These are phyloP conservation scores for Cephus cinctus DNA, from an alignment of 1,140 invertebrate species.

Conservation along the genomic window DNA sequence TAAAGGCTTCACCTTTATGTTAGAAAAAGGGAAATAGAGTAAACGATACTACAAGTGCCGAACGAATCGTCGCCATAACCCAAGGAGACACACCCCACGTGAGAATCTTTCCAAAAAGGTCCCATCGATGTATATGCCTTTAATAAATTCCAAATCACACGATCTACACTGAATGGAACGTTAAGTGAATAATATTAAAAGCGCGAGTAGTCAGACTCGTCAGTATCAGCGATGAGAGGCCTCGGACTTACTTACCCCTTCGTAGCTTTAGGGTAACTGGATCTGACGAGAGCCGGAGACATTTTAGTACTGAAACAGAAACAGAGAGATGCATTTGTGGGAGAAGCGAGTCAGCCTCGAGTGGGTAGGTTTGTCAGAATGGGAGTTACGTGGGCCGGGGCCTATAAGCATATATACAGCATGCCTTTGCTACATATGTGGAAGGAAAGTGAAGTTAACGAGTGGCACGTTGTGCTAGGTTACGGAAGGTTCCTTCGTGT, in stretches of 20 bases:
- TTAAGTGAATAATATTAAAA: too few species aligned
- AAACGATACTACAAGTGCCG: background rate
- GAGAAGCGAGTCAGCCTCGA: background rate
- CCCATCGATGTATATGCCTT: background rate
- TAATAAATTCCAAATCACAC: too few species aligned
- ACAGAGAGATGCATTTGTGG: constrained; percentile 16
- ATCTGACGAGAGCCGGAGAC: constrained; percentile 82
- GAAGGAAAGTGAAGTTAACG: background rate
- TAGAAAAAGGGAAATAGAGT: constrained; percentile 1
- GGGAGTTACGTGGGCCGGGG: background rate
- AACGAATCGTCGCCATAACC: background rate
- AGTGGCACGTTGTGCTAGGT: background rate
- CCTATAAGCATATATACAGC: background rate
- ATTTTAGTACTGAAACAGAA: constrained; percentile 84
- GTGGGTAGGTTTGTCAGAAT: background rate
- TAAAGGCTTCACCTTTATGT: constrained; percentile 14
- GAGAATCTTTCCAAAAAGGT: background rate
- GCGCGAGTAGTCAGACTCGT: too few species aligned
- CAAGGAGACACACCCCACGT: constrained; percentile 6
- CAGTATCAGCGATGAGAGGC: too few species aligned
- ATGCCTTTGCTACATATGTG: background rate
- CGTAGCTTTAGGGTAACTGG: constrained; percentile 84
- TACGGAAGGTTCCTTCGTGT: too few species aligned
- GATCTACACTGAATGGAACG: too few species aligned
- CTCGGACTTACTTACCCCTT: constrained; percentile 71